Base-by-base conservation (phyloP, 2,113 vertebrate species). In the Lepus americanus region DNA sequence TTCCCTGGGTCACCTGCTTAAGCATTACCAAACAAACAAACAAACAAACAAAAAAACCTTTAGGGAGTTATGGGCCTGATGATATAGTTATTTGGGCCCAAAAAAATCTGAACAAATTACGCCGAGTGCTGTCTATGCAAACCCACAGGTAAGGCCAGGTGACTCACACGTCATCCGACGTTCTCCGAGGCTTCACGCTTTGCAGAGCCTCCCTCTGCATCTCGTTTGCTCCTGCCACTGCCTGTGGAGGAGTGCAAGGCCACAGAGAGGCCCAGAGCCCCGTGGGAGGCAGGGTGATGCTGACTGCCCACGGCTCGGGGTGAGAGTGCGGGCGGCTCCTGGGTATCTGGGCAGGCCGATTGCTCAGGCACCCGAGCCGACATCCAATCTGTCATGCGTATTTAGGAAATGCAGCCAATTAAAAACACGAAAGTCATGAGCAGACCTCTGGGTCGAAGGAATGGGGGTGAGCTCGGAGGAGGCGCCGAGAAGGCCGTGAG, bases 321-420 rank as follows among this genome's bases (percentile, higher is more conserved):
- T 44, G 44, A 44, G 44, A 44, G 44, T 7, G 5, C 7, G 44
- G 44, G 44, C 6, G 44, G 44, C 44, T 44, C 44, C 5, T 2
- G 4, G 59, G 29, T 29, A 53, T 53, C 53, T 80, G n/a, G n/a
- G 49, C 49, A 67, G 69, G 27, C 61, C 9, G 31, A 13, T 78
- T n/a, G 49, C 5, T 79, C 89, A 25, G 29, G 67, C 31, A 10
- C 1, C 25, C 76, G 83, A 10, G 53, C 23, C 6, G 4, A 51
- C 36, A 13, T 29, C n/a, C 79, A 55, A 87, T 85, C 77, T 39
- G 80, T 80, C 85, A 85, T 5, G 51, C 82, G 17, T 16, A 66
- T 87, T 95, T 84, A 87, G 88, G 31, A 66, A 88, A 92, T 31
- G 33, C 82, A 55, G 83, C 91, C 76, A 70, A 90, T 69, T 83